Evolutionary conservation across 2,888 invertebrate species (phyloP), one percentile per base, ranked within the genome.

Genomic region (Furcula furcula): DNA sequence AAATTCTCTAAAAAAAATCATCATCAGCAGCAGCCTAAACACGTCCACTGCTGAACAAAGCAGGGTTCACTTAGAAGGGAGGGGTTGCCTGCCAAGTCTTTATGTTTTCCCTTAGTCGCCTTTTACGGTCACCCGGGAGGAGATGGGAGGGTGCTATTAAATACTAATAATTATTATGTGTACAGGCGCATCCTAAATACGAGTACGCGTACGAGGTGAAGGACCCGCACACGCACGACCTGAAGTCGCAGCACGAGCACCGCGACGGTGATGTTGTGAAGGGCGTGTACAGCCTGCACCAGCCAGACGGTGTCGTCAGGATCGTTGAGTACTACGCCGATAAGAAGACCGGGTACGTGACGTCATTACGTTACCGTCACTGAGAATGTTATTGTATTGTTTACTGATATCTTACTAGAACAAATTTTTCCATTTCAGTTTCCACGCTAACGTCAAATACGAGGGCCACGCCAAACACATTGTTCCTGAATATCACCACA

Each of bases 241-340:
- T 88, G 61, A 91, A 91, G 67, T 76, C 79, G 41, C 91, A 91
- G 59, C 76, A 83, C 21, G 91, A 91, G 65, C 72, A 73, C 46
- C 80, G 86, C 21, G 86, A 90, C 65, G 92, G 92, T 3, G 89
- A 92, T 55, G 85, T 83, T 15, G 92, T 92, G 30, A 89, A 90
- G 64, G 92, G 92, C 26, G 88, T 90, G 55, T 92, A 92, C 69
- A 46, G 46, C 20, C 40, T 65, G 25, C 53, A 62, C 7, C 53
- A 62, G 36, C 53, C 65, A 18, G 65, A 65, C 14, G 65, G 65
- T 22, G 33, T 51, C 46, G 54, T 79, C 33, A 72, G 88, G 46
- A 78, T 76, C 11, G 90, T 90, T 7, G 77, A 90, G 53, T 91
- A 91, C 67, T 72, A 74, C 55, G 90, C 88, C 28, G 90, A 90